These are phyloP conservation scores for Zophobas morio DNA, from an alignment of 1,140 invertebrate genomes.

Conservation along the genomic window DNA sequence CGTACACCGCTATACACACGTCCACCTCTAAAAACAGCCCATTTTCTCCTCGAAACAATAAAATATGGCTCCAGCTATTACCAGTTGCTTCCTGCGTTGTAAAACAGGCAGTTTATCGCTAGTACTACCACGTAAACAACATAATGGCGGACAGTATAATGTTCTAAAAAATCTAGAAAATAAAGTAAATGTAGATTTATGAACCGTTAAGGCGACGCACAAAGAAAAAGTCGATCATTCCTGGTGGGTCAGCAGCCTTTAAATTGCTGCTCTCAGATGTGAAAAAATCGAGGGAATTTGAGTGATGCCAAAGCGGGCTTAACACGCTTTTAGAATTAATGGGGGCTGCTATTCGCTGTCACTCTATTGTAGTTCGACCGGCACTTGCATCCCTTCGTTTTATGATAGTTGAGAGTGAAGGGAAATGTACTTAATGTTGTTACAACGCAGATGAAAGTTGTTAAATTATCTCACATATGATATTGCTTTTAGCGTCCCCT, in stretches of 20 bases:
- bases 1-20: too few relatives aligned
- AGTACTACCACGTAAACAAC: slow-evolving; percentile 23
- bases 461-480: too few relatives aligned
- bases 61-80: slow-evolving; percentile 9
- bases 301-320: background rate
- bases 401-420: background rate
- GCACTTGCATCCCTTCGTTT: background rate
- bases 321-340: slow-evolving; percentile 27
- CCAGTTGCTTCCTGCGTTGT: slow-evolving; percentile 10
- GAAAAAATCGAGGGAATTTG: slow-evolving; percentile 8
- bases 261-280: background rate
- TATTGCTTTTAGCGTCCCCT: too few relatives aligned
- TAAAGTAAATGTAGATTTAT: slow-evolving; percentile 33
- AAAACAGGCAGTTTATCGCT: background rate
- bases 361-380: background rate
- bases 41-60: background rate
- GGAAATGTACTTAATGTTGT: background rate
- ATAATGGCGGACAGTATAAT: background rate
- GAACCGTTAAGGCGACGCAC: slow-evolving; percentile 15
- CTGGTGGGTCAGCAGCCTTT: slow-evolving; percentile 15
- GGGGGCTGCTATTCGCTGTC: background rate
- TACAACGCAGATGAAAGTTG: background rate
- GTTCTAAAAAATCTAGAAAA: slow-evolving; percentile 24
- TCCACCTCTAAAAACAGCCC: too few relatives aligned
- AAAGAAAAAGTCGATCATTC: slow-evolving; percentile 22